These are phyloP conservation scores for Thereva nobilitata DNA, from an alignment of 2,888 invertebrate species.

Conservation along the genomic window DNA sequence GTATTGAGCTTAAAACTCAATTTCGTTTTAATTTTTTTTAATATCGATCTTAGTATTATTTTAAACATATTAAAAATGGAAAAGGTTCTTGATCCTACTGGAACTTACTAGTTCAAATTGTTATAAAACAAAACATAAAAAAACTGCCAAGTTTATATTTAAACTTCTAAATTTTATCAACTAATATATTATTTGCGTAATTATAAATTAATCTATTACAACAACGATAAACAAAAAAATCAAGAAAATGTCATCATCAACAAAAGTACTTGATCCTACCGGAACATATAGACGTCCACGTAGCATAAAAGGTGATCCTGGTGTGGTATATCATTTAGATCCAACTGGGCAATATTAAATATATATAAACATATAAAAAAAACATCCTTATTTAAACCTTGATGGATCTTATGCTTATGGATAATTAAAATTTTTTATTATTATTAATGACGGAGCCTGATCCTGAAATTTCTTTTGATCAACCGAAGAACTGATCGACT, in stretches of 20 bases:
- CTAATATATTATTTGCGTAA: conserved; percentile 19
- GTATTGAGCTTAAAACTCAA: too few relatives aligned
- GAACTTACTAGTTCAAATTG: conserved; percentile 50
- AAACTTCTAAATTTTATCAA: neutral
- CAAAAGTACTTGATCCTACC: conserved; percentile 53
- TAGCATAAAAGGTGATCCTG: neutral
- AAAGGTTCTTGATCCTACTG: conserved; percentile 55
- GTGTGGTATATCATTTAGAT: conserved; percentile 48
- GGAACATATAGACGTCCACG: conserved; percentile 54
- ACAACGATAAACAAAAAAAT: conserved; percentile 39
- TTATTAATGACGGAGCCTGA: too few relatives aligned
- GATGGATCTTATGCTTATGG: too few relatives aligned
- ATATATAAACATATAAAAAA: too few relatives aligned
- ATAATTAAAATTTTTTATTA: too few relatives aligned
- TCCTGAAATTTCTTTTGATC: neutral
- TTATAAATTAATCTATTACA: conserved; percentile 6
- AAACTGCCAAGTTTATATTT: conserved; percentile 5
- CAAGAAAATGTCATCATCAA: conserved; percentile 44
- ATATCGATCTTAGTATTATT: too few relatives aligned
- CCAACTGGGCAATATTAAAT: conserved; percentile 56
- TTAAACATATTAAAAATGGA: conserved; percentile 48
- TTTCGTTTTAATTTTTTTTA: too few relatives aligned
- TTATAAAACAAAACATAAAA: conserved; percentile 1
- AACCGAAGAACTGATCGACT: neutral
- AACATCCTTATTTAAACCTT: too few relatives aligned